These are phyloP conservation scores for Eidolon helvum DNA, from an alignment of 2,113 vertebrate species.

Conservation along the genomic window DNA sequence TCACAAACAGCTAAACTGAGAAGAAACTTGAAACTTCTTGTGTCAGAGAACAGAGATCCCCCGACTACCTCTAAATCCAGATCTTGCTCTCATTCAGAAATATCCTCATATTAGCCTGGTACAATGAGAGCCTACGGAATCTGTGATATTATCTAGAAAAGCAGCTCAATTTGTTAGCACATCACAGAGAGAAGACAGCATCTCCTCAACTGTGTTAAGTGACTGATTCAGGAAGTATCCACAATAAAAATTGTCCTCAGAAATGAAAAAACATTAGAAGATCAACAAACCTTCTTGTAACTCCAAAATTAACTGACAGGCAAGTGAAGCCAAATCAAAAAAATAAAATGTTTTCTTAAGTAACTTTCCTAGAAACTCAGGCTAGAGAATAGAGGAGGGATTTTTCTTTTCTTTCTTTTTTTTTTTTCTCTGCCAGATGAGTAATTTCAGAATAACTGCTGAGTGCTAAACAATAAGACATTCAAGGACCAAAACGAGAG, in stretches of 20 bases:
- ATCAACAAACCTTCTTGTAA: background rate
- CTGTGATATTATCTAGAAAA: background rate
- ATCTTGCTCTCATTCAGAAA: background rate
- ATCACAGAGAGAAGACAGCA: background rate
- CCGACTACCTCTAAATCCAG: background rate
- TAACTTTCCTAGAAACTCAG: slow-evolving; percentile 52
- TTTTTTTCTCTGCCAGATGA: slow-evolving; percentile 69
- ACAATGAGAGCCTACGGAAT: background rate
- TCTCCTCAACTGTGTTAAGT: background rate
- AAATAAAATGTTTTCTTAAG: background rate
- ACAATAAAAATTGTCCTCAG: background rate
- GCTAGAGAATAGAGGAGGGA: background rate
- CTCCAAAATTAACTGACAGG: slow-evolving; percentile 11
- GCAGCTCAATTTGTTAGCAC: background rate
- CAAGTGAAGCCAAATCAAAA: slow-evolving; percentile 41
- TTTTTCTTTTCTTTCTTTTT: slow-evolving; percentile 49
- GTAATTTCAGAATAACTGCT: slow-evolving; percentile 68
- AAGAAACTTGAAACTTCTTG: background rate
- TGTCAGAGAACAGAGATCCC: background rate
- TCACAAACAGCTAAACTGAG: background rate
- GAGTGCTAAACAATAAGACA: slow-evolving; percentile 65
- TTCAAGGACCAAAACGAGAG: slow-evolving; percentile 69
- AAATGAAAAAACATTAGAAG: background rate
- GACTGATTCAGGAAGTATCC: background rate
- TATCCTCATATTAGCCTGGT: background rate